A percentile compares a stretch with the other conserved stretches of the same genome.
Evolutionary conservation across 2,888 invertebrate species (phyloP).

Genomic region (Artemia sp.): DNA sequence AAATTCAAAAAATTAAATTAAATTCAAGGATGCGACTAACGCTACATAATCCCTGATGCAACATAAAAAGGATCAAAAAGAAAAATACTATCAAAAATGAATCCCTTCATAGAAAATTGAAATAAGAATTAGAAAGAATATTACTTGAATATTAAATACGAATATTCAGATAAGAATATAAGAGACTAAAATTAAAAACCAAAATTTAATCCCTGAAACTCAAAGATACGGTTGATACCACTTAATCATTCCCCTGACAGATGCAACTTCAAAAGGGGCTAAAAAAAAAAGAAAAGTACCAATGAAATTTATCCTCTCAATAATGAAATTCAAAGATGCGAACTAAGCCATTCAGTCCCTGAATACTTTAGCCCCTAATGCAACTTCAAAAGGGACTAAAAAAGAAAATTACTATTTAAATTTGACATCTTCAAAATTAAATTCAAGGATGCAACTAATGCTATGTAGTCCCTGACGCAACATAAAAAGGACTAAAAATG

Average conservation of each 20-base stretch:
- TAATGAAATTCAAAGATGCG: neutral
- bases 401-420: conserved; percentile 24
- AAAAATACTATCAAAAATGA: neutral
- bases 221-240: no score
- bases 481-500: neutral
- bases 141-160: no score
- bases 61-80: neutral
- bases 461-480: neutral
- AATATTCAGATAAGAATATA: no score
- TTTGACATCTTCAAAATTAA: neutral
- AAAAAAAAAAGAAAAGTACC: conserved; percentile 25
- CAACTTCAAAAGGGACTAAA: conserved; percentile 34
- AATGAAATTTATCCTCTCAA: neutral
- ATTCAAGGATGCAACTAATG: neutral
- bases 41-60: neutral
- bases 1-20: neutral
- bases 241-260: neutral
- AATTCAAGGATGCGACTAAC: neutral
- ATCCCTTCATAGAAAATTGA: no score
- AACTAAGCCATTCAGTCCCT: conserved; percentile 30
- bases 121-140: no score
- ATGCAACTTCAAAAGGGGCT: conserved; percentile 35
- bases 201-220: no score
- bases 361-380: conserved; percentile 35
- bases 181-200: no score